These are phyloP conservation scores for Laothoe populi DNA, from an alignment of 2,888 invertebrate species.

Conservation along the genomic window DNA sequence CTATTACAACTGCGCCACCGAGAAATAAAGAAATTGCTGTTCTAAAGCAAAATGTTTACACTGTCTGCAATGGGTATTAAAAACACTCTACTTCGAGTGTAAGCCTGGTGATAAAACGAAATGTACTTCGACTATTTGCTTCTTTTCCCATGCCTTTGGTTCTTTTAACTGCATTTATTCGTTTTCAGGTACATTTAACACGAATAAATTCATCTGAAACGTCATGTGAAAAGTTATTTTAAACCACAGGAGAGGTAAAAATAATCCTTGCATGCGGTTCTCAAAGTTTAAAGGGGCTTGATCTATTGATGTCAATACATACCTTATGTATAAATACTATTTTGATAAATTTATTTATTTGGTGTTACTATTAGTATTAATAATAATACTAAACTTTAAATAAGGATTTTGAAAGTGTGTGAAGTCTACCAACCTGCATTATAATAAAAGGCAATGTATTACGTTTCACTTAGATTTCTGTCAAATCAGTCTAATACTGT, in stretches of 20 bases:
- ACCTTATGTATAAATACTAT: too few species aligned
- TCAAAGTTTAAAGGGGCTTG: conserved; percentile 1
- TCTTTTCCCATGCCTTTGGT: not conserved
- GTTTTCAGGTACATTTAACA: not conserved
- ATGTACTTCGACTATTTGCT: not conserved
- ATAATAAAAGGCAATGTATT: too few species aligned
- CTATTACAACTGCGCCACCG: too few species aligned
- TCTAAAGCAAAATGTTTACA: not conserved
- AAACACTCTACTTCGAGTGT: not conserved
- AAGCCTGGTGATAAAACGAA: conserved; percentile 4
- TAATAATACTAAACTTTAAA: too few species aligned
- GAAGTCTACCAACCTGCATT: too few species aligned
- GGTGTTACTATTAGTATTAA: too few species aligned
- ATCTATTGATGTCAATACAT: not conserved
- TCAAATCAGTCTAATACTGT: too few species aligned
- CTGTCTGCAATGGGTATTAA: not conserved
- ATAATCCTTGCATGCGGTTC: not conserved
- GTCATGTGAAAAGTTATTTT: conserved; percentile 17
- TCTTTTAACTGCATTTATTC: conserved; percentile 5
- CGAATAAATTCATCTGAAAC: conserved; percentile 8
- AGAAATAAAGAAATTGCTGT: too few species aligned
- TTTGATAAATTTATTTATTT: too few species aligned
- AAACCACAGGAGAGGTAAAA: conserved; percentile 1
- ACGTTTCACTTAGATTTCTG: too few species aligned
- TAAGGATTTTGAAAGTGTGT: too few species aligned